Conservation (phyloP, 2,888 invertebrate genomes). For the Phlogophora meticulosa region DNA sequence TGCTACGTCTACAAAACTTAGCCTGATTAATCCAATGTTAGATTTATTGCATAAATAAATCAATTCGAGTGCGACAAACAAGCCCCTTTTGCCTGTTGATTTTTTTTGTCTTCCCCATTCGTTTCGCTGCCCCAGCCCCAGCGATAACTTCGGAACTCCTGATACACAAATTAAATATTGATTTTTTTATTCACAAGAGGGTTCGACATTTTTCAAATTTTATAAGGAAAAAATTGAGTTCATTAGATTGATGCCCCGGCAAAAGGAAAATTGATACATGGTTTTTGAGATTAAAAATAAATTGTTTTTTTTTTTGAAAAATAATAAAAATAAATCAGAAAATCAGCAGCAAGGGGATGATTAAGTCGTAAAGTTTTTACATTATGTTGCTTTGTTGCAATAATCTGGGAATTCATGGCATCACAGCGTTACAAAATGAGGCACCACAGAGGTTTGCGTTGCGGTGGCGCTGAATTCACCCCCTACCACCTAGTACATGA, state of each 20-base stretch:
- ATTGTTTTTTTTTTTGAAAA: constrained; percentile 19
- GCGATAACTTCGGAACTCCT: constrained; percentile 70
- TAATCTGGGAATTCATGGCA: not conserved
- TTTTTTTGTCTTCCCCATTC: constrained; percentile 76
- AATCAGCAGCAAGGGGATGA: not conserved
- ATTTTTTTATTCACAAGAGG: constrained; percentile 63
- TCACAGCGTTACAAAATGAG: not conserved
- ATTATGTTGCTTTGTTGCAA: not conserved
- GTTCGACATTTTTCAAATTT: constrained; percentile 56
- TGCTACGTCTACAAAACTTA: constrained; percentile 82
- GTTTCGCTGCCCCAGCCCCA: constrained; percentile 70
- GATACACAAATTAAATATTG: constrained; percentile 72
- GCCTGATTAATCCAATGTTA: constrained; percentile 86
- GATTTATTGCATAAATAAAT: constrained; percentile 88
- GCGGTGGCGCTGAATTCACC: not conserved
- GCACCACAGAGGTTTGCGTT: not conserved
- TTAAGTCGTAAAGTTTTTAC: not conserved
- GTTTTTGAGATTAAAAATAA: constrained; percentile 35
- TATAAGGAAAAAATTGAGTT: constrained; percentile 59
- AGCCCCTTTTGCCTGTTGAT: constrained; percentile 70
- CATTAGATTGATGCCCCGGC: constrained; percentile 56
- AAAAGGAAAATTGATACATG: constrained; percentile 53
- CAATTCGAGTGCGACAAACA: constrained; percentile 84
- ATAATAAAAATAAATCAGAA: not conserved
- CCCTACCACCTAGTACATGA: no score